Percentiles rank a stretch among this genome's conserved stretches.
Conservation (phyloP, 2,797 vertebrate species). For the Leptatherina wallacei region DNA sequence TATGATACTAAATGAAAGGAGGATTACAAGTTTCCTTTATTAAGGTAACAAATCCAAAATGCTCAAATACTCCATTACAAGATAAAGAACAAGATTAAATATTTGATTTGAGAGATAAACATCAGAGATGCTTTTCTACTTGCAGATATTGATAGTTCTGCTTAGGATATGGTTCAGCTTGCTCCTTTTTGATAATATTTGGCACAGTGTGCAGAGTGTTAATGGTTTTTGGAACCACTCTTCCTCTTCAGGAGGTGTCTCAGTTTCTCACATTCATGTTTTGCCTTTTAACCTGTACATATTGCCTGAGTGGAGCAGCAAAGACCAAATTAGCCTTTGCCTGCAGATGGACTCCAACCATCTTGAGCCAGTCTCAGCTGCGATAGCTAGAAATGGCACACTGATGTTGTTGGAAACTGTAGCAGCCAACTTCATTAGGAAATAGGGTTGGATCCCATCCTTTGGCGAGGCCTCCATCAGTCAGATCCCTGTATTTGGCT, state of each 20-base stretch:
- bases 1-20: background rate
- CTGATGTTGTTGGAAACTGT: background rate
- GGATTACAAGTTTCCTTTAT: background rate
- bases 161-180: background rate
- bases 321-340: background rate
- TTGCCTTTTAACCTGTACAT: background rate
- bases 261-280: background rate
- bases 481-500: background rate
- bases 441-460: background rate
- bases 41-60: background rate
- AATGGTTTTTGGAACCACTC: background rate
- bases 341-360: background rate
- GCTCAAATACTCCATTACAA: background rate
- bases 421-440: background rate
- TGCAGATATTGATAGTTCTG: background rate
- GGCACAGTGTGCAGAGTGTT: background rate
- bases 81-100: background rate
- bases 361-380: background rate
- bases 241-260: background rate
- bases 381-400: background rate
- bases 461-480: background rate
- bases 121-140: background rate
- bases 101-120: background rate
- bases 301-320: background rate
- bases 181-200: background rate